Base-by-base conservation (phyloP, 2,113 vertebrate species). In the Odocoileus virginianus region DNA sequence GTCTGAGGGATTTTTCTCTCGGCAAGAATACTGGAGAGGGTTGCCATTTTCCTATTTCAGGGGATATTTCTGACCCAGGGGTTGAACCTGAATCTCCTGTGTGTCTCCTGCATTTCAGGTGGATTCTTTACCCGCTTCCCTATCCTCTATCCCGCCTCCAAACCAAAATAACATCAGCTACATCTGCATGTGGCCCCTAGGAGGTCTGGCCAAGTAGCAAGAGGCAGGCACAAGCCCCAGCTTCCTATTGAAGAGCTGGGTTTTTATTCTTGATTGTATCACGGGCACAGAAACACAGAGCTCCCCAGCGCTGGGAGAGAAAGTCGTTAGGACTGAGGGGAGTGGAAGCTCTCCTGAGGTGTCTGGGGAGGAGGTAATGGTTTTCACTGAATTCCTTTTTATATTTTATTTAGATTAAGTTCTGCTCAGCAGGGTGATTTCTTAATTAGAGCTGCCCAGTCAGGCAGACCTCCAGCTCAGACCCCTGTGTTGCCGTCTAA, bases 401-500 rank as follows among this genome's bases (percentile, higher is more conserved):
- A 91, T 98, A 98, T 99, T 99, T 98, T 98, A 94, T 98, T 99
- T 99, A 99, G 99, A 98, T 99, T 98, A 98, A 98, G 98, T 99
- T 98, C 97, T 98, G 97, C 99, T 96, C 99, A 98, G 99, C 98
- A 30, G 99, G 99, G 99, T 99, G 98, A 99, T 99, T 98, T 97
- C 99, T 98, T 99, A 99, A 99, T 99, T 99, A 99, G 98, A 98
- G 98, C 96, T 50, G 98, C 98, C 98, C 99, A 98, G 98, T 86
- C 97, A 98, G 98, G 98, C 99, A 98, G 98, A 98, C 99, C 99
- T 98, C 95, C 98, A 98, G 97, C 99, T 98, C 98, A 97, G 99
- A 99, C 99, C 99, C 99, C 99, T 98, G 94, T 98, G 96, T 98
- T 98, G 98, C 98, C 98, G 99, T 99, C 99, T 99, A 99, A 99